These are phyloP conservation scores for Bombus terrestris DNA, from an alignment of 1,140 invertebrate genomes.

Conservation along the genomic window DNA sequence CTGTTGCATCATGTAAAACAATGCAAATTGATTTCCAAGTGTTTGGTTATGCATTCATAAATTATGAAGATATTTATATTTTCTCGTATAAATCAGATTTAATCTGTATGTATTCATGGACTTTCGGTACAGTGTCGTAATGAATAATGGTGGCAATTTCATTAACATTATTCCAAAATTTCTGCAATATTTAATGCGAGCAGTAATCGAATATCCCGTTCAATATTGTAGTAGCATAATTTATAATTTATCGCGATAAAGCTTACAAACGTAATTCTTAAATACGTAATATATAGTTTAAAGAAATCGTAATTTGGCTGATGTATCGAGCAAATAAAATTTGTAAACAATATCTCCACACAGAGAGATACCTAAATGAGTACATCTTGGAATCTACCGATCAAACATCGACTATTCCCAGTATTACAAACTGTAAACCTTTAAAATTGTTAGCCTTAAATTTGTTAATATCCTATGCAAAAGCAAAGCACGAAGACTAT, in stretches of 20 bases:
- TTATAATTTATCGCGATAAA: background rate
- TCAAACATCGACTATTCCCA: too few relatives aligned
- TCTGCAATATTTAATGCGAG: background rate
- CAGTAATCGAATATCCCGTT: constrained; percentile 6
- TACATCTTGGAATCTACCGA: too few relatives aligned
- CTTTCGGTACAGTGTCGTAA: constrained; percentile 8
- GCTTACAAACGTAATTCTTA: background rate
- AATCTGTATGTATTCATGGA: constrained; percentile 23
- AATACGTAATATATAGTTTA: too few relatives aligned
- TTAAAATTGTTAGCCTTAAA: too few relatives aligned
- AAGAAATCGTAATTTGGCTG: too few relatives aligned
- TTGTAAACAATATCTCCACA: too few relatives aligned
- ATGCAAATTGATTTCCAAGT: constrained; percentile 2
- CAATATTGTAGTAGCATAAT: constrained; percentile 6
- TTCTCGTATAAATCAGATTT: constrained; percentile 31
- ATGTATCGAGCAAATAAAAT: too few relatives aligned
- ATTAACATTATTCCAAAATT: constrained; percentile 4
- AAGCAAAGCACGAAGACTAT: background rate
- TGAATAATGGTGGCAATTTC: constrained; percentile 30
- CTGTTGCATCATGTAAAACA: background rate
- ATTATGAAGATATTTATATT: constrained; percentile 13
- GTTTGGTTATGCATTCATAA: background rate
- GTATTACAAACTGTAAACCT: too few relatives aligned
- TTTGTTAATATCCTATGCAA: background rate
- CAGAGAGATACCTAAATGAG: too few relatives aligned